Evolutionary conservation across 2,797 vertebrate species (phyloP).

Genomic region (Lates japonicus): DNA sequence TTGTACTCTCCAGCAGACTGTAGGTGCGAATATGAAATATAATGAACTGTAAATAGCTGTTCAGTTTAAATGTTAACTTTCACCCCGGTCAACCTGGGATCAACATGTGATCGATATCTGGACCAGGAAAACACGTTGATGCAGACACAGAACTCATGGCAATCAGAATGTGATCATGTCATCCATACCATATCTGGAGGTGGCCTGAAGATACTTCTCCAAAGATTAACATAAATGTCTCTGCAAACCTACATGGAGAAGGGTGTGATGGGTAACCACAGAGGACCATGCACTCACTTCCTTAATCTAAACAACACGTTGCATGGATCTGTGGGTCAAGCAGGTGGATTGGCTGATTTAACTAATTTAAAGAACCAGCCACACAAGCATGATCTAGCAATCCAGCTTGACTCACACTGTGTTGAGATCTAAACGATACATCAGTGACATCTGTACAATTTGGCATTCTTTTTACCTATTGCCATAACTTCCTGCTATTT

Average conservation of each 20-base stretch:
- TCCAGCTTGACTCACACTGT: not conserved
- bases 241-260: no score
- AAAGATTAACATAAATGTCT: no score
- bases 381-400: not conserved
- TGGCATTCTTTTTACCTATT: not conserved
- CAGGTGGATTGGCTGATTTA: no score
- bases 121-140: not conserved
- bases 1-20: not conserved
- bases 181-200: not conserved
- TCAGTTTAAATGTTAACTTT: not conserved
- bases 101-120: not conserved
- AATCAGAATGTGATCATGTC: not conserved
- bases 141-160: not conserved
- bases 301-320: no score
- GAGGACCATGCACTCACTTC: no score
- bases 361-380: no score
- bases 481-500: not conserved
- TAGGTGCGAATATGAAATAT: not conserved
- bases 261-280: no score
- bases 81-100: not conserved
- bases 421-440: not conserved
- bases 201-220: no score
- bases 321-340: no score
- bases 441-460: not conserved
- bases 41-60: conserved; percentile 7